phyloP scores from a whole-genome alignment of 2,113 vertebrate genomes.

The Morphnarchus princeps region DNA sequence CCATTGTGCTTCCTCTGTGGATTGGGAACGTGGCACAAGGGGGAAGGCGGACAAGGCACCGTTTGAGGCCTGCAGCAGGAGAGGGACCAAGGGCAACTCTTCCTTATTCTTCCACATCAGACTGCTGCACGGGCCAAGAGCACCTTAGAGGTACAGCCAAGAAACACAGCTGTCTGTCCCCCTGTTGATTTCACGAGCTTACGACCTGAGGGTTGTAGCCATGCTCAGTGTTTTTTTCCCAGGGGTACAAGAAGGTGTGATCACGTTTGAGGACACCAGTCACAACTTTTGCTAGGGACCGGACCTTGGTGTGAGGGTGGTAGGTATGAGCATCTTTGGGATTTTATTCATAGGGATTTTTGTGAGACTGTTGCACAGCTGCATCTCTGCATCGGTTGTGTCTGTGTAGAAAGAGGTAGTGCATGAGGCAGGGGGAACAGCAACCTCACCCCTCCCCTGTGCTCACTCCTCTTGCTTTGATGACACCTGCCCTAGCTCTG shows the following conservation, averaged over 20 bases:
- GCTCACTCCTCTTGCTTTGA: not conserved
- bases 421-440: fast-evolving
- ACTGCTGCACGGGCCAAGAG: not conserved
- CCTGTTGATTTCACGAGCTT: not conserved
- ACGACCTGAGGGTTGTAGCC: not conserved
- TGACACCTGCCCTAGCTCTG: not conserved
- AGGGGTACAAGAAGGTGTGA: not conserved
- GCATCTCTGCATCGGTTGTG: too few relatives aligned
- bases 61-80: not conserved
- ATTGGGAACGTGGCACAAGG: not conserved
- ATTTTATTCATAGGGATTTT: not conserved
- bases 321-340: not conserved
- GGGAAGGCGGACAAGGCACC: not conserved
- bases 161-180: not conserved
- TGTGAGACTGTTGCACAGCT: not conserved
- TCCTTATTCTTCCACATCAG: not conserved
- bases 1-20: not conserved
- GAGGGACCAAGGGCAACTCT: too few relatives aligned
- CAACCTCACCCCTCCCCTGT: too few relatives aligned
- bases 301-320: not conserved
- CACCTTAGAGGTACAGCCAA: not conserved
- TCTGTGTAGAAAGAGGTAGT: not conserved
- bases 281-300: not conserved
- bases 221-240: not conserved
- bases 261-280: not conserved